These are phyloP conservation scores for Megaptera novaeangliae DNA, from an alignment of 2,113 vertebrate genomes.

Conservation along the genomic window DNA sequence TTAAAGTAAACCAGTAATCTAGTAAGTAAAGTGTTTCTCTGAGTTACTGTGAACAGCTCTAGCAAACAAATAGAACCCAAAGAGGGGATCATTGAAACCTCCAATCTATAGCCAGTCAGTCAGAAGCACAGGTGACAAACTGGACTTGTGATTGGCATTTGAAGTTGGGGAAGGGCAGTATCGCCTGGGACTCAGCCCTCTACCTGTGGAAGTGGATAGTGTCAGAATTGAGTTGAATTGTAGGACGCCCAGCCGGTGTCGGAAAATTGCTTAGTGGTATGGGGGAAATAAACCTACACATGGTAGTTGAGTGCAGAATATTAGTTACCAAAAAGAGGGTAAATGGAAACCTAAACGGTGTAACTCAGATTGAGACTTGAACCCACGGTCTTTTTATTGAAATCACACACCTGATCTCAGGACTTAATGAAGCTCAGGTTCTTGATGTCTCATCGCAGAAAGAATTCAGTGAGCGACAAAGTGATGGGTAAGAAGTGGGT, in stretches of 20 bases:
- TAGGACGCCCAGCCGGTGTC: neutral
- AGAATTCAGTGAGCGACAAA: too few relatives aligned
- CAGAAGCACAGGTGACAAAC: neutral
- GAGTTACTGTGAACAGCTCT: neutral
- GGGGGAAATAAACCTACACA: fast-evolving
- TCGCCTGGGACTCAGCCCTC: neutral
- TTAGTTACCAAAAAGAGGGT: neutral
- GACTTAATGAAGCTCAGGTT: too few relatives aligned
- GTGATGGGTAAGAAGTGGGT: too few relatives aligned
- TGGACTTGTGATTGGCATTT: neutral
- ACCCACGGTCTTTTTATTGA: too few relatives aligned
- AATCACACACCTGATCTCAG: too few relatives aligned
- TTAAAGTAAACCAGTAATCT: neutral
- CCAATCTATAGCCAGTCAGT: neutral
- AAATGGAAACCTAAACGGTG: neutral
- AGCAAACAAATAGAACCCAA: neutral
- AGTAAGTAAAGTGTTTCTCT: neutral
- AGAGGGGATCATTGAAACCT: neutral
- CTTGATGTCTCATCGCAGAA: too few relatives aligned
- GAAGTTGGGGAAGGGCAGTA: neutral
- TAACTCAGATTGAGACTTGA: too few relatives aligned
- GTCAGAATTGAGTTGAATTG: neutral
- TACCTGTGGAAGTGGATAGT: neutral
- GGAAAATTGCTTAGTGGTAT: neutral
- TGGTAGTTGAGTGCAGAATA: neutral